A percentile compares a stretch with the other conserved stretches of the same genome.
Evolutionary conservation across 2,113 vertebrate genomes (phyloP).

Genomic region (Bungarus multicinctus): DNA sequence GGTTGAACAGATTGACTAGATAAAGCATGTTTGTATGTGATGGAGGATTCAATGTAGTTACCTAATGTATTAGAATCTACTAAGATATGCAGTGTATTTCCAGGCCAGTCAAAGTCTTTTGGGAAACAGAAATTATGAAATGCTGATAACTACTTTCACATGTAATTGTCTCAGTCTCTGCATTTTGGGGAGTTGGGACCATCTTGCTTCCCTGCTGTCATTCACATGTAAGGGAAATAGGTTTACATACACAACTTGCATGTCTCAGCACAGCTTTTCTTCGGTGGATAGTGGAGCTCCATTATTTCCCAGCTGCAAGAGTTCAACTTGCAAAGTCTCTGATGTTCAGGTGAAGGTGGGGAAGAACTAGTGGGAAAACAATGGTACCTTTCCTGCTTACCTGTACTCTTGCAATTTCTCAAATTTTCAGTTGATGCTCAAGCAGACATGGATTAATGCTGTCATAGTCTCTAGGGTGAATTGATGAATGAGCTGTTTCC

Average conservation of each 20-base stretch:
- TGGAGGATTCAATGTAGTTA: neutral
- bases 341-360: neutral
- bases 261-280: neutral
- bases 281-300: neutral
- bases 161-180: neutral
- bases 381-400: neutral
- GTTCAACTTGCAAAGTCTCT: neutral
- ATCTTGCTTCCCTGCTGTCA: neutral
- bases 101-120: neutral
- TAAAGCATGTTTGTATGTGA: neutral
- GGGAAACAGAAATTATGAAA: neutral
- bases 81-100: neutral
- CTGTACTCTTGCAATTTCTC: neutral
- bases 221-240: neutral
- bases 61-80: neutral
- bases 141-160: neutral
- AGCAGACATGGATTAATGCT: neutral
- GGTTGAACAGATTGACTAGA: neutral
- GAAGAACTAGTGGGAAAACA: neutral
- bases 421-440: neutral
- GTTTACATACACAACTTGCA: neutral
- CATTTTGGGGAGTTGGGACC: neutral
- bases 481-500: neutral
- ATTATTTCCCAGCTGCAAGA: neutral
- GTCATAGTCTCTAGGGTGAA: neutral